Evolutionary conservation across 1,140 invertebrate genomes (phyloP), one percentile per base, ranked within the genome.

Genomic region (Hyles euphorbiae): DNA sequence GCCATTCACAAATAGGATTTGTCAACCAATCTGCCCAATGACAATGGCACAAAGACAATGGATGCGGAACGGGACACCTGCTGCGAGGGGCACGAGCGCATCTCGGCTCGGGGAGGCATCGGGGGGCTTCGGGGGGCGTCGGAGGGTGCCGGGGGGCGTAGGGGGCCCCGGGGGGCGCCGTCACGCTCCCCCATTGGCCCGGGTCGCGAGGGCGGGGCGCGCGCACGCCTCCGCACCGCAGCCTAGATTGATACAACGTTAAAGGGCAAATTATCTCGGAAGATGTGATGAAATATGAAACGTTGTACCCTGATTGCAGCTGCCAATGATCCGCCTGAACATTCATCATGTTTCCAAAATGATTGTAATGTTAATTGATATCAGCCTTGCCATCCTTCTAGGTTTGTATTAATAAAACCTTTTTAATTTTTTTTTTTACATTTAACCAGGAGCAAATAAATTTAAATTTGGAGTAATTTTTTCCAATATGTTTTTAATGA

Each of bases 201-300:
- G 43, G 45, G 33, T 40, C 33, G 10, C 11, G 48, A 45, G 46
- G 67, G 67, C 62, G 60, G 62, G 60, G 56, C 66, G 22, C 66
- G 22, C 47, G 22, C 67, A 56, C 67, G 60, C 67, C 66, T 63
- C 56, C 61, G 47, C 51, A 54, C 58, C 12, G 55, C 49, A 32
- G 58, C 53, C 62, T 65, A 64, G 65, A 67, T 67, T 58, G 57
- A 67, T 65, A 58, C 54, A 51, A 62, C 50, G 58, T 55, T 60
- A 60, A 60, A 60, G 52, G 58, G 52, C 48, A 53, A 45, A 46
- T 60, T 60, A 60, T 60, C 58, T 60, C 44, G 12, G 49, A 44
- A 56, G 59, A 56, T 54, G 59, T 61, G 53, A 61, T 61, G 59
- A 61, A 61, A 61, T 56, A 56, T 40, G 36, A 40, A 2, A 40